These are phyloP conservation scores for Odontophorus gujanensis DNA, from an alignment of 2,113 vertebrate species.

Conservation along the genomic window DNA sequence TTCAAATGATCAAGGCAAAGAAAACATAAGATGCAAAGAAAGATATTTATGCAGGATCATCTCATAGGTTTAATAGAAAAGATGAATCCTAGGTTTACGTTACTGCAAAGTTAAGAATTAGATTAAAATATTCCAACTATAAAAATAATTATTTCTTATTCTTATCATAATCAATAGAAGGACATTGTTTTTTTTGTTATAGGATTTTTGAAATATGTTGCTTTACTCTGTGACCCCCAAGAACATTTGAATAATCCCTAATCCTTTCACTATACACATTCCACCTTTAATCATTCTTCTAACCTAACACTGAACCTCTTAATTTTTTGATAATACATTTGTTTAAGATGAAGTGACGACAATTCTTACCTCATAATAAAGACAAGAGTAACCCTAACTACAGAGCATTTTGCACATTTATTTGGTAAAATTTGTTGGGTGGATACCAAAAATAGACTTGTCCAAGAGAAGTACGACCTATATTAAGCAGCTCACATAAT, in stretches of 20 bases:
- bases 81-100: neutral
- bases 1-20: neutral
- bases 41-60: neutral
- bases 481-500: neutral
- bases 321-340: neutral
- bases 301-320: neutral
- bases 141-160: neutral
- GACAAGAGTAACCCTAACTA: neutral
- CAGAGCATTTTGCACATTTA: neutral
- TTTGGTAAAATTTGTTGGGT: neutral
- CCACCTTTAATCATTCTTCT: neutral
- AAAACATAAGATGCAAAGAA: neutral
- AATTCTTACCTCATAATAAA: neutral
- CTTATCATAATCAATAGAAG: neutral
- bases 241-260: neutral
- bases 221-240: neutral
- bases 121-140: neutral
- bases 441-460: neutral
- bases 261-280: neutral
- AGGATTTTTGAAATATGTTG: neutral
- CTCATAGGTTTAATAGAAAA: neutral
- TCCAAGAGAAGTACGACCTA: neutral
- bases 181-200: rapidly evolving
- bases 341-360: neutral
- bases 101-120: neutral